Evolutionary conservation across 2,113 vertebrate genomes (phyloP).

Genomic region (Cebus imitator): DNA sequence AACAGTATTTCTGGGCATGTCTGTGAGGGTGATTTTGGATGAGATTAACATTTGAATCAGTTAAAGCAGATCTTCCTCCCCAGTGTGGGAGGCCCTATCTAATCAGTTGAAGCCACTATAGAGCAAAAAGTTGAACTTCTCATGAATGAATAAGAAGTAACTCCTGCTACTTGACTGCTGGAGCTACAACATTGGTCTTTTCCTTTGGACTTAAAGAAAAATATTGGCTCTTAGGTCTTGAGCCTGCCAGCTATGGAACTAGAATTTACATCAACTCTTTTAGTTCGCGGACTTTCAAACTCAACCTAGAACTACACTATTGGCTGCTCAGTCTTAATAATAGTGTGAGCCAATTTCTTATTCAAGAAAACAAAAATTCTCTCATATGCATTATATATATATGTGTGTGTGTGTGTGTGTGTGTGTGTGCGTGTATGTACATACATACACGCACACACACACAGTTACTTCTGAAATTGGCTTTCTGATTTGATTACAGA

Average conservation of each 20-base stretch:
- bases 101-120: neutral
- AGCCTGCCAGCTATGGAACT: neutral
- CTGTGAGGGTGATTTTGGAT: neutral
- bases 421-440: neutral
- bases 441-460: no score
- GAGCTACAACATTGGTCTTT: neutral
- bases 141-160: neutral
- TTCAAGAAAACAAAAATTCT: neutral
- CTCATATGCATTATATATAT: neutral
- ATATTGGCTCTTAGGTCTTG: neutral
- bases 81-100: neutral
- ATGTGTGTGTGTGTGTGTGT: no score
- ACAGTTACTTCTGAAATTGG: neutral
- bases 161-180: neutral
- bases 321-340: neutral
- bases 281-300: neutral
- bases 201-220: neutral
- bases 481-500: neutral
- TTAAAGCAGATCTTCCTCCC: neutral
- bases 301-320: neutral
- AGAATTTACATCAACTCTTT: neutral
- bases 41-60: neutral
- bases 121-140: neutral
- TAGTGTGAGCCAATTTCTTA: neutral
- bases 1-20: neutral